Evolutionary conservation across 2,797 vertebrate species (phyloP).

Genomic region (Lepilemur septentrionalis): DNA sequence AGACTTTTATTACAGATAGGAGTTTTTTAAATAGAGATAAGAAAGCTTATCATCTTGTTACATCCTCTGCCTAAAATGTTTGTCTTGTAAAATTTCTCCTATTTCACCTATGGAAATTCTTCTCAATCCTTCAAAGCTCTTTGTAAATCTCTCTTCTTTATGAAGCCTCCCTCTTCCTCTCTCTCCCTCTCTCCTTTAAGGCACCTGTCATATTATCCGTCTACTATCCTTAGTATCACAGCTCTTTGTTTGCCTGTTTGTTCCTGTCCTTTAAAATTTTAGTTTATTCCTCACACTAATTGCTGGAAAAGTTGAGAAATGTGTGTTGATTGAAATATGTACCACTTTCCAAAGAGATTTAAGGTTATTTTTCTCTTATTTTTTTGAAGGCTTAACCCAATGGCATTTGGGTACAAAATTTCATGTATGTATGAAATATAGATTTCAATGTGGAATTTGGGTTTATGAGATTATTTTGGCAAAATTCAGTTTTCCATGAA

Average conservation of each 20-base stretch:
- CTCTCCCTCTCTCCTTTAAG: not conserved
- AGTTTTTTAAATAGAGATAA: not conserved
- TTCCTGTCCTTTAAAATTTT: not conserved
- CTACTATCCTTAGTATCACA: not conserved
- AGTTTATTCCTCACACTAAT: not conserved
- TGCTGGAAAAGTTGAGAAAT: not conserved
- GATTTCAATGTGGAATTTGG: not conserved
- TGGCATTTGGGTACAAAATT: not conserved
- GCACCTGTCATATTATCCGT: not conserved
- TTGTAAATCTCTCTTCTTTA: not conserved
- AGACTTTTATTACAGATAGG: not conserved
- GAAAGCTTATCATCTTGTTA: not conserved
- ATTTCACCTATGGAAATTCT: not conserved
- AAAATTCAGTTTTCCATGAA: not conserved
- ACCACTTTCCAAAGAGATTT: not conserved
- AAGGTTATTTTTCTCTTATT: not conserved
- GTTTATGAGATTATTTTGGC: slow-evolving; percentile 7
- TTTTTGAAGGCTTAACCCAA: not conserved
- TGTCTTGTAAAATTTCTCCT: not conserved
- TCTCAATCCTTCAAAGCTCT: not conserved
- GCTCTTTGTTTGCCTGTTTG: not conserved
- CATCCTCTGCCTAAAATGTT: not conserved
- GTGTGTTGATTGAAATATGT: not conserved
- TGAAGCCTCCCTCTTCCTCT: not conserved
- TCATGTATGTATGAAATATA: not conserved